Conservation (phyloP, 2,797 vertebrate species). For the Luscinia megarhynchos region DNA sequence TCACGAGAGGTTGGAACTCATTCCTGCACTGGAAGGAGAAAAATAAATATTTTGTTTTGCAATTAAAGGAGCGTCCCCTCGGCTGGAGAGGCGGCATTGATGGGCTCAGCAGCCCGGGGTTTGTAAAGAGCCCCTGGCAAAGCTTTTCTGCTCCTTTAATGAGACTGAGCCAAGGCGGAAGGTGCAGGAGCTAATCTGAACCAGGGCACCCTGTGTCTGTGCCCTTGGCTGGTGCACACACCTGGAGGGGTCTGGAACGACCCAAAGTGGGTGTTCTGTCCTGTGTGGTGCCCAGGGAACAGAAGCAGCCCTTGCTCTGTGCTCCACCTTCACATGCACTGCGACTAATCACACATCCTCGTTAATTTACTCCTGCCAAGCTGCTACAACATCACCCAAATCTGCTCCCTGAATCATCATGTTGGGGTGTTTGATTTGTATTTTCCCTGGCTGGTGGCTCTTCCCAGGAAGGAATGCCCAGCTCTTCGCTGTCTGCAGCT, state of each 20-base stretch:
- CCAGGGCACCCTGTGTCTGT: accelerated
- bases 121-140: not conserved
- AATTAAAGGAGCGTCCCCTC: not conserved
- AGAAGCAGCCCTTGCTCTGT: not conserved
- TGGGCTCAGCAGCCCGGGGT: not conserved
- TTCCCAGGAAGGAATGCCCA: accelerated
- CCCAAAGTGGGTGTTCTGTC: accelerated
- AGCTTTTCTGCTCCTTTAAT: not conserved
- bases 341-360: not conserved
- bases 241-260: accelerated
- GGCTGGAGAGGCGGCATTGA: not conserved
- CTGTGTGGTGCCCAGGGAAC: accelerated
- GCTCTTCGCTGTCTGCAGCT: not conserved
- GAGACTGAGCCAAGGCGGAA: not conserved
- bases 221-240: not conserved
- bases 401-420: accelerated
- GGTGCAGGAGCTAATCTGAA: not conserved
- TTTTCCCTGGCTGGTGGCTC: not conserved
- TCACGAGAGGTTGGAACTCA: not conserved
- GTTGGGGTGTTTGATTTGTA: not conserved
- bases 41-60: not conserved
- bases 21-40: not conserved
- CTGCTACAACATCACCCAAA: not conserved
- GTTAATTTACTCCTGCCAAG: not conserved
- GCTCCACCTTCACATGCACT: not conserved